Base-by-base conservation (phyloP, 1,140 invertebrate species). In the Drosophila mojavensis region DNA sequence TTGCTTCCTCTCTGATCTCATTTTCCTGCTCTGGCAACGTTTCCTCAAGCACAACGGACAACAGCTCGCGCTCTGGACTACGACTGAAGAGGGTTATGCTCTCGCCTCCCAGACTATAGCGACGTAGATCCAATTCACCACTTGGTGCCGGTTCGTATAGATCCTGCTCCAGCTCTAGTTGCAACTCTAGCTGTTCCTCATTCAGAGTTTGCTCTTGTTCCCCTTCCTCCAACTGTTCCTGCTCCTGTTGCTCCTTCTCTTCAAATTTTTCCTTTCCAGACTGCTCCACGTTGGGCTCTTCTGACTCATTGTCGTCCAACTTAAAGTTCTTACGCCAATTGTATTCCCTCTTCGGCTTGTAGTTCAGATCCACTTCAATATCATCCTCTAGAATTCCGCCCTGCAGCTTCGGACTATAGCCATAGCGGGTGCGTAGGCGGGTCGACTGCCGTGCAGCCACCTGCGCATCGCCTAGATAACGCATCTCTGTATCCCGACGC, bases 271-370 rank as follows among this genome's bases (percentile, higher is more conserved):
- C 51, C 28, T 33, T 4, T 15, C 33, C 6, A 5, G 11, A 2
- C 28, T 15, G 59, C n/a, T n/a, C 28, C 5, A 30, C 28, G 43
- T 5, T 15, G n/a, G 9, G 33, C 17, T 41, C 64, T 13, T 67
- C 48, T 2, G 43, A 9, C 5, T 48, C 43, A 30, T 65, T 68
- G 11, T 92, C 91, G 10, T 92, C 91, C 10, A 92, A 43, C n/a
- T 81, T 79, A 11, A 92, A 92, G 55, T 92, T 92, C 58, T 92
- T 92, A 5, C 91, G 77, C 91, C 91, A 92, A 36, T 92, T 92
- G 63, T 92, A 92, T 48, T 92, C 91, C 28, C 73, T 55, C 26
- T 91, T 92, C 0, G 91, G 91, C 15, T 78, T 85, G 43, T 92
- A 92, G 24, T 90, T 89, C 9, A 92, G 33, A 55, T 92, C 91